Percentiles rank a stretch among this genome's conserved stretches.
Conservation (phyloP, 64 coral and sea anemone genomes). For the Porites australiensis region DNA sequence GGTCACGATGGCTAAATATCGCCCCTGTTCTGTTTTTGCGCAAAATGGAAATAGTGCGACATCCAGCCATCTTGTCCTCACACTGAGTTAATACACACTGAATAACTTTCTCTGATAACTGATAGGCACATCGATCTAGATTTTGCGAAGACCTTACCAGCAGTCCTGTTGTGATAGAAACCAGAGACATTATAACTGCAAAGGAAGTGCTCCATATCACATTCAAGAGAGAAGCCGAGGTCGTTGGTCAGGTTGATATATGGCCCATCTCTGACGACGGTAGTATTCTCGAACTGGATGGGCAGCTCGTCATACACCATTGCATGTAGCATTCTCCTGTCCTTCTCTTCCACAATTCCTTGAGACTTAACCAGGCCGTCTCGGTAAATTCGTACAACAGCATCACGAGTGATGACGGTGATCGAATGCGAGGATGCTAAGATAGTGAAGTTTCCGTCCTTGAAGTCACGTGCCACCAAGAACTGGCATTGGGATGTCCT, state of each 20-base stretch:
- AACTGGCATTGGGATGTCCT: slow-evolving; percentile 40
- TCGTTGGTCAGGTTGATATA: slow-evolving; percentile 58
- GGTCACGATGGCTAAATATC: no score
- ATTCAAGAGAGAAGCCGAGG: slow-evolving; percentile 45
- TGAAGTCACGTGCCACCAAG: slow-evolving; percentile 71
- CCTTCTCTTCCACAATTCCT: neutral
- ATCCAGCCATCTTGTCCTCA: no score
- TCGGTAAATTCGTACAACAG: slow-evolving; percentile 38
- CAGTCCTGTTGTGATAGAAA: slow-evolving; percentile 85
- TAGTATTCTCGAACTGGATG: slow-evolving; percentile 48
- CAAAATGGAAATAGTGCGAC: no score
- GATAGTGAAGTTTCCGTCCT: slow-evolving; percentile 76
- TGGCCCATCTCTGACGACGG: slow-evolving; percentile 48
- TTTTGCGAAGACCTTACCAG: slow-evolving; percentile 54
- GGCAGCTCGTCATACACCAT: slow-evolving; percentile 47
- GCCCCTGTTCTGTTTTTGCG: no score
- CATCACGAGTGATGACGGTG: slow-evolving; percentile 44
- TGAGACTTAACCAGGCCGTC: slow-evolving; percentile 49
- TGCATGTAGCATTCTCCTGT: neutral
- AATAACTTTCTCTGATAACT: no score
- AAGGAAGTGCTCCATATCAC: slow-evolving; percentile 78
- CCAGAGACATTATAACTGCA: slow-evolving; percentile 71
- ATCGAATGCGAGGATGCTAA: slow-evolving; percentile 37
- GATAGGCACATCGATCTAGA: no score
- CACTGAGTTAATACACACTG: no score